Evolutionary conservation across 1,140 invertebrate species (phyloP), one percentile per base, ranked within the genome.

Genomic region (Prorops nasuta): DNA sequence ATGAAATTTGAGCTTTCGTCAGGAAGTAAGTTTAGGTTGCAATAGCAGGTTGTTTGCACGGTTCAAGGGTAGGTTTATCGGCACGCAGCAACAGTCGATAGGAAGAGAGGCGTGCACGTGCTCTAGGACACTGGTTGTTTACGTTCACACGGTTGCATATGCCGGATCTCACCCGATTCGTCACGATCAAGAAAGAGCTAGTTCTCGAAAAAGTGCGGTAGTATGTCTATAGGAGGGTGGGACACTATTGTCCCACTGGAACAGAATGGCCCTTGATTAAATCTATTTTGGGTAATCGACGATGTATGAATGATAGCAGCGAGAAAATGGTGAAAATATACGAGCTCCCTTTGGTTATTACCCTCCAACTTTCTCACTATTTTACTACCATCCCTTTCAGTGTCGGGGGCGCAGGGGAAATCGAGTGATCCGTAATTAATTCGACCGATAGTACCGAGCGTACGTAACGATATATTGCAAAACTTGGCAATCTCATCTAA

Each of bases 81-180:
- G 22, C 44, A 19, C 48, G 39, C 31, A 37, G 24, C 34, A 15
- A 21, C 17, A 35, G 17, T 36, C 12, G 14, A 10, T 12, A 14
- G 39, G n/a, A n/a, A n/a, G n/a, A n/a, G n/a, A n/a, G n/a, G n/a
- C n/a, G n/a, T n/a, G n/a, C n/a, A n/a, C n/a, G n/a, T n/a, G n/a
- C n/a, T n/a, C n/a, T n/a, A n/a, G 9, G 14, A 7, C 14, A 32
- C 49, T 48, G 56, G 36, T 46, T 67, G 69, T 64, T 60, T 46
- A 38, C 56, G 56, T 66, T 71, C 69, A 51, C 67, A 67, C 61
- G 68, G 56, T 20, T 60, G 48, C 64, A 64, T 68, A 62, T 71
- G 65, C 52, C 47, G 41, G 60, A 61, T 72, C 66, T 65, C 68
- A 68, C 54, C n/a, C 63, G 63, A 72, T 72, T 72, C 65, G 68